These are phyloP conservation scores for Ptiloglossa arizonensis DNA, from an alignment of 1,140 invertebrate genomes.

Conservation along the genomic window DNA sequence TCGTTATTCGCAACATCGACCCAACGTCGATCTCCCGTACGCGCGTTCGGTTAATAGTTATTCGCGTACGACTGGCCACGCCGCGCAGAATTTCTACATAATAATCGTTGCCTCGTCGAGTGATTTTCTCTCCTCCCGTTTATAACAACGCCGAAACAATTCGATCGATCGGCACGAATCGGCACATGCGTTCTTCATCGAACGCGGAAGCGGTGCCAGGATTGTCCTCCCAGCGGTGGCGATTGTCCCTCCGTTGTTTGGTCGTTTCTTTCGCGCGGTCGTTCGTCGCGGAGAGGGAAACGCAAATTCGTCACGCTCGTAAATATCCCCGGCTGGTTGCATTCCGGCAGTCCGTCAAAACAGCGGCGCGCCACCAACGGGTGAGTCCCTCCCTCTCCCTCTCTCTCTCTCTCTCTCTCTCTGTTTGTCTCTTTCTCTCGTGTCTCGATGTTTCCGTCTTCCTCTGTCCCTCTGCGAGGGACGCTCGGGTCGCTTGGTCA, in stretches of 20 bases:
- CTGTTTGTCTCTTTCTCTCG: too few species aligned
- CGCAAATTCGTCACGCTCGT: slow-evolving; percentile 23
- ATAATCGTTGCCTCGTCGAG: background rate
- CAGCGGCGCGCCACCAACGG: too few species aligned
- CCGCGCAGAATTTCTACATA: background rate
- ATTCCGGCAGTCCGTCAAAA: slow-evolving; percentile 20
- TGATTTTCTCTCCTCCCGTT: background rate
- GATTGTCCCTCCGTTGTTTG: background rate
- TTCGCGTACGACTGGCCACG: background rate
- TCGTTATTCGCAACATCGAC: slow-evolving; percentile 2
- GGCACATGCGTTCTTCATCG: too few species aligned
- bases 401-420: too few species aligned
- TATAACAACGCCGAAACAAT: background rate
- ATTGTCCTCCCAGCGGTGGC: slow-evolving; percentile 4
- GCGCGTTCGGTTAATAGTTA: background rate
- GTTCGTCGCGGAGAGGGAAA: background rate
- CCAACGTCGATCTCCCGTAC: background rate
- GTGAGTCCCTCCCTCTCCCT: too few species aligned
- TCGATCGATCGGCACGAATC: background rate
- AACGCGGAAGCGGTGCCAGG: slow-evolving; percentile 1
- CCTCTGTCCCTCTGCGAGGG: background rate
- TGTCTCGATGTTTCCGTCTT: too few species aligned
- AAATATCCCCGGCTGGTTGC: slow-evolving; percentile 2
- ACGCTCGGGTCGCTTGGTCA: slow-evolving; percentile 33
- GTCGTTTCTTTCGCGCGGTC: background rate